A percentile compares a stretch with the other conserved stretches of the same genome.
Evolutionary conservation across 92 coral and sea anemone genomes (phyloP).

Genomic region (Chrysogorgia sp.): DNA sequence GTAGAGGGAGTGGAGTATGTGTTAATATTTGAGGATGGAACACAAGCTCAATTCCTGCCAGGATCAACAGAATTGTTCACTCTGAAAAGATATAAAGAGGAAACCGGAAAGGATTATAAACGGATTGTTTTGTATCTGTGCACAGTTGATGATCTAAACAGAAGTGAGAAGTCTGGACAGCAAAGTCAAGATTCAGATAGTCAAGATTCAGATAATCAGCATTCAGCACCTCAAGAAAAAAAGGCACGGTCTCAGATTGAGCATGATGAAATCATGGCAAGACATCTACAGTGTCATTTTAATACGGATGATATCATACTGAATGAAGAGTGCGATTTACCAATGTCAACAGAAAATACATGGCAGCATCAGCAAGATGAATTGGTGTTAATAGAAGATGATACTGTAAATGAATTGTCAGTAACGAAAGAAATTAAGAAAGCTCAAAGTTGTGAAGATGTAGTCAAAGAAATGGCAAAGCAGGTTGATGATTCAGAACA

Average conservation of each 20-base stretch:
- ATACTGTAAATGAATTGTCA: too few relatives aligned
- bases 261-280: constrained; percentile 10
- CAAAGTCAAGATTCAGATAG: too few relatives aligned
- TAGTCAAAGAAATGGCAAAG: neutral
- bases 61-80: constrained; percentile 67
- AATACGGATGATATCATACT: too few relatives aligned
- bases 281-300: constrained; percentile 13
- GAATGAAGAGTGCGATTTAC: too few relatives aligned
- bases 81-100: constrained; percentile 57
- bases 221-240: neutral
- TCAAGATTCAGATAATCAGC: neutral
- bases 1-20: constrained; percentile 52
- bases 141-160: neutral
- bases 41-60: constrained; percentile 64
- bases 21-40: constrained; percentile 61
- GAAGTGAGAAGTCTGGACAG: constrained; percentile 9
- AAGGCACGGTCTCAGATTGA: constrained; percentile 3
- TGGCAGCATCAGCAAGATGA: too few relatives aligned
- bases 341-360: too few relatives aligned
- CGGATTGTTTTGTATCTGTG: constrained; percentile 62
- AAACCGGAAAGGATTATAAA: constrained; percentile 71
- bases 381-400: too few relatives aligned
- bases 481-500: constrained; percentile 22
- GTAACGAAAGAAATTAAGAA: neutral
- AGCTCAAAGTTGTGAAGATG: neutral